These are phyloP conservation scores for Achatina immaculata DNA, from an alignment of 1,140 invertebrate species.

Conservation along the genomic window DNA sequence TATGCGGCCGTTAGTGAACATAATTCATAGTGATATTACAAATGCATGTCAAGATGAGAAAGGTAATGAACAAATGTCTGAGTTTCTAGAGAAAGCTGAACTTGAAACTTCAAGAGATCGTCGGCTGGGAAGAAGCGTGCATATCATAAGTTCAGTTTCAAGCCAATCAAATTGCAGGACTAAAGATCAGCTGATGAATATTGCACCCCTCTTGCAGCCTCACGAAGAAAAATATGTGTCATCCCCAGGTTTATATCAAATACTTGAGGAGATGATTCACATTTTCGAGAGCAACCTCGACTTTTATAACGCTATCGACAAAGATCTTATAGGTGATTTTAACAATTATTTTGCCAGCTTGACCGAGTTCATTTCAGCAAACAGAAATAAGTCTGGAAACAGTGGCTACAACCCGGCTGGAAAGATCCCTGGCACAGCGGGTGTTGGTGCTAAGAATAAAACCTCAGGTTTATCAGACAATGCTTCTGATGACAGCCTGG, in stretches of 20 bases:
- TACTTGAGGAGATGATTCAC: neutral
- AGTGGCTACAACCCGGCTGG: neutral
- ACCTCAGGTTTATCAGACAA: neutral
- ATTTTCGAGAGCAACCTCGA: neutral
- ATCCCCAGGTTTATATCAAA: neutral
- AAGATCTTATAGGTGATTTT: neutral
- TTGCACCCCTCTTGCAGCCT: too few relatives aligned
- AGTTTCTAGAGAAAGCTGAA: too few relatives aligned
- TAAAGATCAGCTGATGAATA: too few relatives aligned
- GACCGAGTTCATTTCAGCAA: neutral
- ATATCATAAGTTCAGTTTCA: too few relatives aligned
- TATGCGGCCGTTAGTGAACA: too few relatives aligned
- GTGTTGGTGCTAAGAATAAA: neutral
- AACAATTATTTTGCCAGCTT: neutral
- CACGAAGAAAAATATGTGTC: neutral
- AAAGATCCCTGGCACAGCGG: neutral
- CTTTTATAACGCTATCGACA: neutral
- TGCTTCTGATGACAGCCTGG: neutral
- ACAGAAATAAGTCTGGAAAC: conserved; percentile 1
- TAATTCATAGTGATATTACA: too few relatives aligned
- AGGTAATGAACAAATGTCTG: too few relatives aligned
- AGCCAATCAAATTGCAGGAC: too few relatives aligned
- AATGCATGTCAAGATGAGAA: too few relatives aligned
- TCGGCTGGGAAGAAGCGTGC: too few relatives aligned
- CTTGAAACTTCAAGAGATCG: too few relatives aligned